Evolutionary conservation across 2,113 vertebrate genomes (phyloP), one percentile per base, ranked within the genome.

Genomic region (Aphyosemion australe): DNA sequence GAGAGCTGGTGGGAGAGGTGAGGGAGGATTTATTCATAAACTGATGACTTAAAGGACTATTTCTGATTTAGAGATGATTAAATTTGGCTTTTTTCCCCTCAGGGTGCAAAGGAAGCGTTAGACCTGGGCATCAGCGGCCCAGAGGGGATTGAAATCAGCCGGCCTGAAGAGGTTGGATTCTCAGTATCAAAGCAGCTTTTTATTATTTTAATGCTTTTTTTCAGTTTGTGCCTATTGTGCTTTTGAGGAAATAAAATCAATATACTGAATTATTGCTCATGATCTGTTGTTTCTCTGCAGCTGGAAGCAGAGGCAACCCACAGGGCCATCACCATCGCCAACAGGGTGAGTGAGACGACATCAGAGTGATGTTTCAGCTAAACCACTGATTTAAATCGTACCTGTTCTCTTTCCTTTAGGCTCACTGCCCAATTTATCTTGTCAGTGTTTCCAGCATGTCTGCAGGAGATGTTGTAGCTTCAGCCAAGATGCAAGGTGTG

Each of bases 371-470:
- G n/a, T n/a, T n/a, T n/a, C n/a, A n/a, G n/a, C n/a, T n/a, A n/a
- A n/a, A n/a, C n/a, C n/a, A n/a, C n/a, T n/a, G n/a, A n/a, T n/a
- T n/a, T n/a, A n/a, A n/a, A n/a, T n/a, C n/a, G n/a, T n/a, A n/a
- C n/a, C n/a, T n/a, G n/a, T n/a, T n/a, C n/a, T n/a, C n/a, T n/a
- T 66, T 26, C 19, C 61, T 5, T 37, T 72, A 98, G 96, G 97
- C 95, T 65, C 95, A 95, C 88, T 97, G 95, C 78, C 97, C 97
- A 0, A 82, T 99, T 85, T 98, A 98, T 83, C 92, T 98, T 66
- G 96, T 97, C 80, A 99, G 94, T 0, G 95, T 99, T 43, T 97
- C 97, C 90, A 98, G 97, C 80, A 95, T 97, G 92, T 93, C 96
- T 0, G 96, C 97, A 0, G 97, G 96, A 63, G 96, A 99, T 1